Percentiles rank a stretch among this genome's conserved stretches.
These are phyloP conservation scores for Calcarius ornatus DNA, from an alignment of 2,113 vertebrate genomes.

Conservation along the genomic window DNA sequence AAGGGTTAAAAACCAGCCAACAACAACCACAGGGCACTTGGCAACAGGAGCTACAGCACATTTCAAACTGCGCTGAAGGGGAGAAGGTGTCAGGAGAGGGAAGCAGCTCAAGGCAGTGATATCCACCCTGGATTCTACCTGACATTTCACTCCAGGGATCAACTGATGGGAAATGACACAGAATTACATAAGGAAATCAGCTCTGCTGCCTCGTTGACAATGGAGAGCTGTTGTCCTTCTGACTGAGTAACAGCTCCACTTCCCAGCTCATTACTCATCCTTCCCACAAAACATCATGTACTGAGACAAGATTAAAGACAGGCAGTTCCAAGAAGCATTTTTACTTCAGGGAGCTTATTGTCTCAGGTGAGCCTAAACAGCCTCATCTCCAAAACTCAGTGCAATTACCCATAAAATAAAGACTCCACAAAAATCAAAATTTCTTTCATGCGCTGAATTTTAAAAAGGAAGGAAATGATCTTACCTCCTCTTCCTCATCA, in stretches of 20 bases:
- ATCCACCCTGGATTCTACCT: background rate
- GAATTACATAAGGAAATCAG: background rate
- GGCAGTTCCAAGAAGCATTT: background rate
- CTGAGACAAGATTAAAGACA: background rate
- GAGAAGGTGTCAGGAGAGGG: background rate
- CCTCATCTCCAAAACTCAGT: background rate
- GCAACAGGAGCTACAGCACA: background rate
- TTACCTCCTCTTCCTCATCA: constrained; percentile 83
- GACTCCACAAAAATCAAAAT: background rate
- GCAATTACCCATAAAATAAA: background rate
- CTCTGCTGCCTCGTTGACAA: background rate
- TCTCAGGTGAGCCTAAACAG: background rate
- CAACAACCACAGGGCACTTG: background rate
- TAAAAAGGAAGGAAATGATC: background rate
- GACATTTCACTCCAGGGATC: background rate
- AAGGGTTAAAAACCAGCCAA: background rate
- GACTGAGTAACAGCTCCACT: background rate
- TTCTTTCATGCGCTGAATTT: background rate
- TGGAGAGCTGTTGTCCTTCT: background rate
- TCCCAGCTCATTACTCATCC: background rate
- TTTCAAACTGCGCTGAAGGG: background rate
- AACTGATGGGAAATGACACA: background rate
- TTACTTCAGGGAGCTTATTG: background rate
- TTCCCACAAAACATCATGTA: background rate
- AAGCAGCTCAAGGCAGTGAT: background rate